Base-by-base conservation (phyloP, 2,888 invertebrate species). In the Caenorhabditis panamensis region DNA sequence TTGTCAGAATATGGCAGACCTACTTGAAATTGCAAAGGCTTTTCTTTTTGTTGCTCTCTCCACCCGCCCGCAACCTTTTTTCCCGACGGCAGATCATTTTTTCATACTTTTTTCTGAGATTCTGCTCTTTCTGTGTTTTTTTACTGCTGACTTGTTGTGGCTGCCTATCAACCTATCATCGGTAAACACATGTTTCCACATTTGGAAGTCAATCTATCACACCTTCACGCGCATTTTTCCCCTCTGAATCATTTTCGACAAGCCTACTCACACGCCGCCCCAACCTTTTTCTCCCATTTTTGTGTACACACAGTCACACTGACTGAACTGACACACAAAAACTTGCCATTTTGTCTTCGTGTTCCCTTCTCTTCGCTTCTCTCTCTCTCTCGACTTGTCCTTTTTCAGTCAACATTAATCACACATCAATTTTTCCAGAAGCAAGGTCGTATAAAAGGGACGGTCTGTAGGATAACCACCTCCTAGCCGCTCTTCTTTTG, bases 361-460 rank as follows among this genome's bases (percentile, higher is more conserved):
- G 13, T 16, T 9, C 49, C 20, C 9, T 26, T 31, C 36, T 58
- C 20, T 28, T 41, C 56, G 6, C n/a, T 26, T 24, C 13, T 18
- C 28, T n/a, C 8, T 11, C 36, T 22, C 6, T 59, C 22, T n/a
- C 24, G 6, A 11, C 59, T 22, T 41, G 24, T 11, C 41, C 41
- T 47, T 47, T 47, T 53, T 63, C 56, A n/a, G 63, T 72, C 63
- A 63, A 72, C 75, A 53, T 75, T 75, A 36, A 66, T 66, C 53
- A 58, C 58, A 11, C 11, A 11, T 13, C 31, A 31, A 31, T 24
- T 41, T 75, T 75, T 75, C 44, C 75, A 66, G 66, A 66, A 66
- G 61, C 51, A 51, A 26, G 58, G 61, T 49, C 44, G 75, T 75
- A 73, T 63, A 73, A 64, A 73, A 73, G 72, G 53, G 53, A 59